phyloP scores from a whole-genome alignment of 1,140 invertebrate genomes.

The Oreohelix idahoensis region DNA sequence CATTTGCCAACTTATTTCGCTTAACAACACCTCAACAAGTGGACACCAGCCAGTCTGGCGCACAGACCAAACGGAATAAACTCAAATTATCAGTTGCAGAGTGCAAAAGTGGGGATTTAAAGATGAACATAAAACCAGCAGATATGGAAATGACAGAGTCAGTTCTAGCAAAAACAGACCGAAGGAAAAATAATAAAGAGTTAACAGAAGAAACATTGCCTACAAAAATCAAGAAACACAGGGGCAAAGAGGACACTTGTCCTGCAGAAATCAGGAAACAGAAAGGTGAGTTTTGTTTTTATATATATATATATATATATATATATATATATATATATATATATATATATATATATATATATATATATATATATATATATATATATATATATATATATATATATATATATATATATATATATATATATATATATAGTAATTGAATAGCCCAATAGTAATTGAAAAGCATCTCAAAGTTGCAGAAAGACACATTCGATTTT shows the following conservation, averaged over 20 bases:
- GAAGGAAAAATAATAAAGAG: not conserved
- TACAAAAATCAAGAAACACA: not conserved
- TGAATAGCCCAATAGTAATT: too few species aligned
- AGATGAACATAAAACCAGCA: not conserved
- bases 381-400: too few species aligned
- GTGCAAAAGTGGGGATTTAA: not conserved
- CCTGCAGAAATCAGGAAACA: not conserved
- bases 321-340: too few species aligned
- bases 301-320: too few species aligned
- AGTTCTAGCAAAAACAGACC: not conserved
- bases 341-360: too few species aligned
- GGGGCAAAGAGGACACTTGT: not conserved
- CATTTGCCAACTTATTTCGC: constrained; percentile 36
- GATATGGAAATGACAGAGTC: not conserved
- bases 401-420: too few species aligned
- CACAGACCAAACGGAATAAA: not conserved
- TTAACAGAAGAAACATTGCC: not conserved
- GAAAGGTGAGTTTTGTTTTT: not conserved
- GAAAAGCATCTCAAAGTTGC: too few species aligned
- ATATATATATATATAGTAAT: too few species aligned
- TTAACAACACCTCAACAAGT: not conserved
- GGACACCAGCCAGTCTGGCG: not conserved
- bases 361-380: too few species aligned
- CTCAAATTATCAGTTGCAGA: not conserved
- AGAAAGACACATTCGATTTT: too few species aligned